Conservation (phyloP, 2,797 vertebrate genomes). For the Sebastolobus altivelis region DNA sequence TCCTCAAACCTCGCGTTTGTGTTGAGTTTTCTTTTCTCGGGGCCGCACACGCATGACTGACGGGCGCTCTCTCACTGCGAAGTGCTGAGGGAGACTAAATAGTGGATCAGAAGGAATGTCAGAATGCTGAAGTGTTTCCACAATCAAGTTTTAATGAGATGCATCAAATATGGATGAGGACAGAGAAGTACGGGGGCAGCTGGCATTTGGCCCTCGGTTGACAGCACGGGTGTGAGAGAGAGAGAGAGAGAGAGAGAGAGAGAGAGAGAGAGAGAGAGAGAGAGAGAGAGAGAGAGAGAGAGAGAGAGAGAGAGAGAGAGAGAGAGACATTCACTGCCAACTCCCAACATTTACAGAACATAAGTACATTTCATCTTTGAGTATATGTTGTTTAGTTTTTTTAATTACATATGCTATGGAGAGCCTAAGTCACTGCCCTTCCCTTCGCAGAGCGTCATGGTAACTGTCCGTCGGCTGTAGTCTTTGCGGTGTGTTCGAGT, state of each 20-base stretch:
- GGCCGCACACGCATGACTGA: slow-evolving; percentile 34
- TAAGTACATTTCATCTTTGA: too few species aligned
- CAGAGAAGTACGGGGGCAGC: slow-evolving; percentile 60
- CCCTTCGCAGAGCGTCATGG: too few species aligned
- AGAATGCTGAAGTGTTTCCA: slow-evolving; percentile 68
- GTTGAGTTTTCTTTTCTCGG: slow-evolving; percentile 17
- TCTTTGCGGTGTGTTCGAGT: rapidly evolving
- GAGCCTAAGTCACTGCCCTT: rapidly evolving
- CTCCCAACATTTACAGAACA: too few species aligned
- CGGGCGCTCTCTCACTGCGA: slow-evolving; percentile 16
- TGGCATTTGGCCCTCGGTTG: slow-evolving; percentile 63
- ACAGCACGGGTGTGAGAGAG: slow-evolving; percentile 43
- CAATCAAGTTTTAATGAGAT: slow-evolving; percentile 79
- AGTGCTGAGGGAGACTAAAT: slow-evolving; percentile 65
- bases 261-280: slow-evolving; percentile 2
- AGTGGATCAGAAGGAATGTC: slow-evolving; percentile 67
- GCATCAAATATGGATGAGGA: slow-evolving; percentile 80
- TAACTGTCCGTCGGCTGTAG: too few species aligned
- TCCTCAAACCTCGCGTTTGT: slow-evolving; percentile 18
- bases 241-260: not conserved
- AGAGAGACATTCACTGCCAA: too few species aligned
- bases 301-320: too few species aligned
- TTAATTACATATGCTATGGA: too few species aligned
- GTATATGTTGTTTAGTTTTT: too few species aligned
- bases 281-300: slow-evolving; percentile 1